Evolutionary conservation across 2,113 vertebrate species (phyloP), one percentile per base, ranked within the genome.

Genomic region (Casuarius casuarius): DNA sequence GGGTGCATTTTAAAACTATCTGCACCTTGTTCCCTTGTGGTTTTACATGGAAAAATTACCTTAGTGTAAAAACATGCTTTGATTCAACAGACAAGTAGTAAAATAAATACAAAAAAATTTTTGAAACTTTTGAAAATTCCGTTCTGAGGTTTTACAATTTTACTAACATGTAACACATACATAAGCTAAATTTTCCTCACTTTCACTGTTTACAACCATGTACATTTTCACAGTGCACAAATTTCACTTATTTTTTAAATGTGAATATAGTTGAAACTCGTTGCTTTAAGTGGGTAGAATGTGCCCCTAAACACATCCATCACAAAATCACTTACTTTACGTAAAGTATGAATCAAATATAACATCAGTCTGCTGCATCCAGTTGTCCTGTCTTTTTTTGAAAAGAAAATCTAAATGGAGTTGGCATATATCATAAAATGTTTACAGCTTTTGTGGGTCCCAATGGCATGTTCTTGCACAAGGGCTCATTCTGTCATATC

Each of bases 361-460:
- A 85, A 56, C 40, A 93, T 86, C 82, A 88, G 25, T 78, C 84
- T 91, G 49, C 78, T 90, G 54, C 63, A 85, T 87, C 58, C 35
- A 76, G 44, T 94, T 61, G 54, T 87, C 49, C 49, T 31, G 12
- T 63, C 12, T 70, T 62, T 84, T 66, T 84, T 91, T 35, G 6
- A 54, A 65, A 87, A 52, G 21, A 62, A 89, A 94, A 95, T 68
- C 67, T 95, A 95, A 96, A 79, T 46, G 71, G 78, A 94, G 40
- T 58, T 96, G 95, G 94, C 93, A 94, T 6, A 49, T 52, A 96
- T 96, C 94, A 95, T 88, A 68, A 87, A 92, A 91, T 66, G 54
- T 80, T 94, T 90, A 74, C 67, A 94, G 91, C 49, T 67, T 73
- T 44, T 40, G 62, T 91, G 84, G 91, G 87, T 87, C 73, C 74